Percentiles rank a stretch among this genome's conserved stretches.
Conservation (phyloP, 1,140 invertebrate genomes). For the Achroia grisella region DNA sequence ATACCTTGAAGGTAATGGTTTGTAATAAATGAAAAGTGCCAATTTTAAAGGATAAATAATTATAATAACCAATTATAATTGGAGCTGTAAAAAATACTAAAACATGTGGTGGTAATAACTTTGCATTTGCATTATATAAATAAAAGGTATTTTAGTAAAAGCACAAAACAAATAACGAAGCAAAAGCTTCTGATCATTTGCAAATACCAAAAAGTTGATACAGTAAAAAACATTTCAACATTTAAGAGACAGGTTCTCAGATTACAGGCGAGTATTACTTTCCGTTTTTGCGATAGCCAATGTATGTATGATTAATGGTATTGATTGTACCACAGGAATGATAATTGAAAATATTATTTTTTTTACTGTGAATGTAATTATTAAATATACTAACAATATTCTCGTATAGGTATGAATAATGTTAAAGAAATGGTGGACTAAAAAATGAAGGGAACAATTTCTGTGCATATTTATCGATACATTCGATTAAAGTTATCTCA, state of each 20-base stretch:
- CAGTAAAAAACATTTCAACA: constrained; percentile 3
- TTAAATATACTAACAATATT: background rate
- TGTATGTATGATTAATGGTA: constrained; percentile 44
- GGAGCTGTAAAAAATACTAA: too few relatives aligned
- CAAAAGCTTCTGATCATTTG: too few relatives aligned
- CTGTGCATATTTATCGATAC: too few relatives aligned
- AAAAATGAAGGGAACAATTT: constrained; percentile 10
- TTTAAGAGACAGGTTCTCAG: constrained; percentile 20
- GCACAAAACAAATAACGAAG: too few relatives aligned
- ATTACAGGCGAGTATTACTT: constrained; percentile 26
- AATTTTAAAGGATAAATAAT: too few relatives aligned
- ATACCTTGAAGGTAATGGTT: too few relatives aligned
- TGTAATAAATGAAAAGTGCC: too few relatives aligned
- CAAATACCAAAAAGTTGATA: too few relatives aligned
- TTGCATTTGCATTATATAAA: too few relatives aligned
- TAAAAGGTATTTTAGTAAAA: too few relatives aligned
- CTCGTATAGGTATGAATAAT: background rate
- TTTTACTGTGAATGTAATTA: background rate
- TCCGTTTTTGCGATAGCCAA: constrained; percentile 41
- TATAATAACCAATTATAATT: too few relatives aligned
- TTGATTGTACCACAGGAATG: constrained; percentile 37
- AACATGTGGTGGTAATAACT: too few relatives aligned
- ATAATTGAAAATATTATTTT: constrained; percentile 39
- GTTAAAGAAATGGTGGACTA: constrained; percentile 1
- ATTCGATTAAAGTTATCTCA: constrained; percentile 18